Base-by-base conservation (phyloP, 2,113 vertebrate genomes). In the Thamnaconus septentrionalis region DNA sequence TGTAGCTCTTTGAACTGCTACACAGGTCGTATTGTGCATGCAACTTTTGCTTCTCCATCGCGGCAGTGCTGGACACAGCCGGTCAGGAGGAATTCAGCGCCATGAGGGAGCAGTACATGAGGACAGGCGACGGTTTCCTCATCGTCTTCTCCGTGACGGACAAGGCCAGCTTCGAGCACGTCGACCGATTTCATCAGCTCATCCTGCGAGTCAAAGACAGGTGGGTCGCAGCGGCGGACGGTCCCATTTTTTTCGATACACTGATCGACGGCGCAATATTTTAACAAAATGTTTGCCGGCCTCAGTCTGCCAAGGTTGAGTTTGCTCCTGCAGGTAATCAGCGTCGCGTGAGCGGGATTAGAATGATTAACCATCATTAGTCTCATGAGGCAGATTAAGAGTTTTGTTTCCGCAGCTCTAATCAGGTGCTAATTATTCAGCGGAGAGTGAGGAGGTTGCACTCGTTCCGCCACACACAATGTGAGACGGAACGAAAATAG, bases 41-140 rank as follows among this genome's bases (percentile, higher is more conserved):
- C 18, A 31, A 31, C 18, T 31, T 49, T 41, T 53, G 48, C 48
- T 8, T 9, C 8, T 41, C 4, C 3, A 4, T 64, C 56, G 46
- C 3, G 44, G 5, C 75, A 95, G 97, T 99, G 73, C 92, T 99
- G 90, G 97, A 99, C 85, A 99, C 97, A 0, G 97, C 97, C 0
- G 96, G 97, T 6, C 97, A 99, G 74, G 97, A 99, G 86, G 97
- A 99, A 89, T 98, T 99, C 92, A 98, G 97, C 0, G 97, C 97
- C 8, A 99, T 99, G 97, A 87, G 97, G 79, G 97, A 99, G 87
- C 97, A 99, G 89, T 99, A 99, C 74, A 99, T 99, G 96, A 93
- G 97, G 85, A 98, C 96, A 0, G 96, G 97, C 42, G 97, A 99
- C 0, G 97, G 97, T 41, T 99, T 98, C 85, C 97, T 99, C 31